Evolutionary conservation across 2,113 vertebrate genomes (phyloP), one percentile per base, ranked within the genome.

Genomic region (Brachypodius melanocephalos): DNA sequence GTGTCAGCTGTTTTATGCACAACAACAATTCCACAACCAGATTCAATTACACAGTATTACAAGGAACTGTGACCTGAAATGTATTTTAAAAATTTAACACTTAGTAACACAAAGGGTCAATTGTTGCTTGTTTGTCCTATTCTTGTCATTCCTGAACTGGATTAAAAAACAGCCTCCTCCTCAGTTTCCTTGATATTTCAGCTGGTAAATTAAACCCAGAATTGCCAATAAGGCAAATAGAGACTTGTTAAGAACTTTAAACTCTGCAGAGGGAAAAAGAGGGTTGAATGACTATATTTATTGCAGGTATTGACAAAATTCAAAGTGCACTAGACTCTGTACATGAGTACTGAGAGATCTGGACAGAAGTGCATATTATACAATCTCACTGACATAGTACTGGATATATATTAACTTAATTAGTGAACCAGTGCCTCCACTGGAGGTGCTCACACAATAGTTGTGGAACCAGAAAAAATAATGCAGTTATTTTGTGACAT

Each of bases 381-480:
- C 5, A 90, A 49, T 3, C 48, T 38, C 68, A 71, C 3, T 3
- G 4, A 29, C 3, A 0, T 8, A 86, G 10, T 36, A 16, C 18
- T 54, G 28, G 10, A 88, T 84, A 21, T 3, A 5, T n/a, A 57
- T 67, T 65, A 83, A 69, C 15, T 9, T 38, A 92, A 69, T 16
- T 48, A 29, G 78, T 5, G 29, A 43, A 72, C 8, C 18, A 59
- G 8, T 77, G 40, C 18, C 55, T 86, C 21, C 15, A 52, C 15
- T 0, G 0, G 17, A 67, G 22, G 11, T 52, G 38, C 17, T 88
- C 49, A 46, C 45, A 54, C 20, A 65, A 6, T 25, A 45, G 13
- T 8, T 49, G 32, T 43, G 22, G 42, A 76, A 71, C 10, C 10
- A 72, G 51, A 42, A 73, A 79, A 88, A 73, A 46, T 43, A 46